Base-by-base conservation (phyloP, 2,113 vertebrate species). In the Anarrhichthys ocellatus region DNA sequence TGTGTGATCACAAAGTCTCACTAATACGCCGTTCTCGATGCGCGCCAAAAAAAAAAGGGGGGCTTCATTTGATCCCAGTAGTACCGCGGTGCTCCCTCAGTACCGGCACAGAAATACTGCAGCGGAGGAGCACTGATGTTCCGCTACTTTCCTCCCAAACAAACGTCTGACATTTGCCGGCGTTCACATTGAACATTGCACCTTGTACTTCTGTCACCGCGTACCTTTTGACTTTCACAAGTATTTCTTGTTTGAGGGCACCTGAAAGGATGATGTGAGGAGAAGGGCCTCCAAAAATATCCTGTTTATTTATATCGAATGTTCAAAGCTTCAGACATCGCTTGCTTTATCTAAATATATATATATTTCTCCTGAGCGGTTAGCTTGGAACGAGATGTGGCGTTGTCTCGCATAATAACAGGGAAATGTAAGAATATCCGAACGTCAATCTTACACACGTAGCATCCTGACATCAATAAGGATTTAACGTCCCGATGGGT, bases 1-100 rank as follows among this genome's bases (percentile, higher is more conserved):
- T 69, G 69, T 88, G 90, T 88, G 88, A 92, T 94, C 91, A 86
- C 77, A 87, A 82, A 74, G 78, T 81, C 88, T 87, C 85, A 83
- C 81, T 86, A 88, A 85, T 83, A 29, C 10, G 44, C 54, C 46
- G 61, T 80, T 77, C 78, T 75, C 74, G 32, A 64, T 56, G 70
- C 83, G 48, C 38, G 64, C 84, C 86, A 72, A 83, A 52, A 20
- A 89, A 82, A 59, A 11, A 17, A n/a, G n/a, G n/a, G 27, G 67
- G 54, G 69, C 38, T 68, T 70, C 54, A 62, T 87, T 83, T 89
- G 80, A 90, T 92, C 80, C 84, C 42, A 22, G 13, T 70, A 73
- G 88, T 71, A 22, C 63, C n/a, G 2, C 8, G 13, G 73, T 63
- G 86, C 86, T 82, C 75, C 83, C 75, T 77, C 73, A 73, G 78